A percentile compares a stretch with the other conserved stretches of the same genome.
Evolutionary conservation across 1,140 invertebrate genomes (phyloP).

Genomic region (Thrips palmi): DNA sequence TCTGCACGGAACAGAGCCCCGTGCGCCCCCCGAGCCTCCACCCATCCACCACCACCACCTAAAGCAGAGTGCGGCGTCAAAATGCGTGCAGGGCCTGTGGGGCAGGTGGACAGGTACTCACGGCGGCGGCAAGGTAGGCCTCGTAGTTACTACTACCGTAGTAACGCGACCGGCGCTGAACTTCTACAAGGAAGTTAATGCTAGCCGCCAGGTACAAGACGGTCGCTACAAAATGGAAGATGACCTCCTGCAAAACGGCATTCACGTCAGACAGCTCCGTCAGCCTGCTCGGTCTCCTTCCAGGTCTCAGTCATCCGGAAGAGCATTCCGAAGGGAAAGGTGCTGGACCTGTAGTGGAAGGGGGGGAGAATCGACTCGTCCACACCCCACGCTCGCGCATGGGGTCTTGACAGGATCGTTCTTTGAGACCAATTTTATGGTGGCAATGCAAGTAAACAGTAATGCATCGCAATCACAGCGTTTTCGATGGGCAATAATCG

Average conservation of each 20-base stretch:
- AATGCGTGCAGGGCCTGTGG: too few species aligned
- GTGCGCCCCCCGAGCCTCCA: too few species aligned
- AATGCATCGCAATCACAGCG: background rate
- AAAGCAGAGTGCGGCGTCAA: too few species aligned
- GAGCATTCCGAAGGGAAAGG: too few species aligned
- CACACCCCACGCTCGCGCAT: background rate
- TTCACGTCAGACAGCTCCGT: background rate
- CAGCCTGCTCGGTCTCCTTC: too few species aligned
- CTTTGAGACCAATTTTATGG: background rate
- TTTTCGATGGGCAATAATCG: background rate
- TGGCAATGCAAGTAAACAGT: background rate
- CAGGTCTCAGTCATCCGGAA: too few species aligned
- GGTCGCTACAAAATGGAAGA: constrained; percentile 54
- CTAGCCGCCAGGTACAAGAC: constrained; percentile 46
- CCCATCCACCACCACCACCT: too few species aligned
- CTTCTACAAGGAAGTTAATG: constrained; percentile 38
- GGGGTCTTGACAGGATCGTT: background rate
- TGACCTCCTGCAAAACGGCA: constrained; percentile 42
- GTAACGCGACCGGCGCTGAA: constrained; percentile 23
- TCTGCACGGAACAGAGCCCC: too few species aligned
- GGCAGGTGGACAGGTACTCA: constrained; percentile 30
- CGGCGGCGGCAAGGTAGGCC: constrained; percentile 40
- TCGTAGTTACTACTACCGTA: constrained; percentile 30
- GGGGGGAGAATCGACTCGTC: background rate
- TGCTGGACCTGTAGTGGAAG: background rate